Conservation (phyloP, 2,113 vertebrate species). For the Irena cyanogastra region DNA sequence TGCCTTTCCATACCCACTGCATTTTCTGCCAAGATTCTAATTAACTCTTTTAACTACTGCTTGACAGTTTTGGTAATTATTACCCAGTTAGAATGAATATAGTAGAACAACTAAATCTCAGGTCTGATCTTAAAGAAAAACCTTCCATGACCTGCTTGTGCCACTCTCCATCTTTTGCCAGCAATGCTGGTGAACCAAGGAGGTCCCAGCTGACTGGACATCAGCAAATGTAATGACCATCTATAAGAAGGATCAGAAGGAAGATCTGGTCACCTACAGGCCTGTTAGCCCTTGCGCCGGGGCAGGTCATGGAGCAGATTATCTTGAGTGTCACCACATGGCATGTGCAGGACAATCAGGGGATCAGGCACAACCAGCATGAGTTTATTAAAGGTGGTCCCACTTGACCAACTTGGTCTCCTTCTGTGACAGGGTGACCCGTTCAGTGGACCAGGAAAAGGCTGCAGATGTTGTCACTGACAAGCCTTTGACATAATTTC, state of each 20-base stretch:
- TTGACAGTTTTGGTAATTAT: conserved; percentile 37
- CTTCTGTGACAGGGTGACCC: background rate
- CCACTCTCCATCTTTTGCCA: background rate
- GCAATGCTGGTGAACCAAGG: background rate
- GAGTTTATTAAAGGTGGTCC: background rate
- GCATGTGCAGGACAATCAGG: background rate
- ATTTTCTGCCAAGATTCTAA: conserved; percentile 34
- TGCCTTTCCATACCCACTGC: background rate
- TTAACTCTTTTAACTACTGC: conserved; percentile 20
- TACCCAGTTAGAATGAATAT: background rate
- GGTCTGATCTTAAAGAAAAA: background rate
- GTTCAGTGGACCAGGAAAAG: background rate
- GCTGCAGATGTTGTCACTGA: background rate
- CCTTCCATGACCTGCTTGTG: background rate
- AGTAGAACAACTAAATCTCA: background rate
- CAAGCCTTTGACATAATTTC: background rate
- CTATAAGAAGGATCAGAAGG: background rate
- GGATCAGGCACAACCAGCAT: background rate
- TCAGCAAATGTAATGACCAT: background rate
- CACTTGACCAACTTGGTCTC: background rate
- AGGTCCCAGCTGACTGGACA: background rate
- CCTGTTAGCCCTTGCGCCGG: background rate
- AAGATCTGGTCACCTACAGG: background rate
- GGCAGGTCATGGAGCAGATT: background rate
- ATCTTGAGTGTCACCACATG: background rate